Conservation (phyloP, 2,797 vertebrate genomes). For the Chaenodraco wilsoni region DNA sequence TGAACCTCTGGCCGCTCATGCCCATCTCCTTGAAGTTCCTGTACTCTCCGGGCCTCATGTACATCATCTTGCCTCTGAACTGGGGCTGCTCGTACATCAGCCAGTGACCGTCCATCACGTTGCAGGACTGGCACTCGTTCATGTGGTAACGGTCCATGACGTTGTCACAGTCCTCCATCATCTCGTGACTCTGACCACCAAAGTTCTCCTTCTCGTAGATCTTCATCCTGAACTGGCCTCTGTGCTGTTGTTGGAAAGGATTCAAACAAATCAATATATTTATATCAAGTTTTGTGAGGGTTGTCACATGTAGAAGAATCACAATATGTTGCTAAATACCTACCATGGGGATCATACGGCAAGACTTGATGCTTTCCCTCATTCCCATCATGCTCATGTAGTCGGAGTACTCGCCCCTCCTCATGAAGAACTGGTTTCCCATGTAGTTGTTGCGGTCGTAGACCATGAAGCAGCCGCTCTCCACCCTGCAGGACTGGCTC, state of each 20-base stretch:
- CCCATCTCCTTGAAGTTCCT: slow-evolving; percentile 68
- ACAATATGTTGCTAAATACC: not conserved
- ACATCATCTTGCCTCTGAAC: slow-evolving; percentile 73
- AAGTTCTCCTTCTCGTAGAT: slow-evolving; percentile 75
- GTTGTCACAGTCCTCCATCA: slow-evolving; percentile 72
- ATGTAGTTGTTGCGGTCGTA: slow-evolving; percentile 32
- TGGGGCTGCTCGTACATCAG: slow-evolving; percentile 72
- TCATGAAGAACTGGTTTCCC: slow-evolving; percentile 75
- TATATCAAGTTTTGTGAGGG: not conserved
- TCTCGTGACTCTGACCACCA: slow-evolving; percentile 60
- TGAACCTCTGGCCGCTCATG: slow-evolving; percentile 48
- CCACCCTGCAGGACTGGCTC: slow-evolving; percentile 49
- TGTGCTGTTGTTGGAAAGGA: slow-evolving; percentile 38
- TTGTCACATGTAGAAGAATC: not conserved
- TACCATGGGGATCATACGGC: slow-evolving; percentile 70
- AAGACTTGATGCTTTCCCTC: slow-evolving; percentile 69
- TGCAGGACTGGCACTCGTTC: slow-evolving; percentile 67
- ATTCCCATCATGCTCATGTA: slow-evolving; percentile 74
- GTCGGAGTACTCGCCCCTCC: slow-evolving; percentile 75
- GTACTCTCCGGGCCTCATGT: slow-evolving; percentile 76
- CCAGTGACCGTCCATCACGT: slow-evolving; percentile 75
- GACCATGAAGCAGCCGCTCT: too few relatives aligned
- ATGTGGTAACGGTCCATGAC: slow-evolving; percentile 70
- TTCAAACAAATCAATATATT: not conserved
- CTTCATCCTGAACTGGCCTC: slow-evolving; percentile 61